A percentile compares a stretch with the other conserved stretches of the same genome.
Conservation (phyloP, 2,113 vertebrate genomes). For the Myotis brandtii region DNA sequence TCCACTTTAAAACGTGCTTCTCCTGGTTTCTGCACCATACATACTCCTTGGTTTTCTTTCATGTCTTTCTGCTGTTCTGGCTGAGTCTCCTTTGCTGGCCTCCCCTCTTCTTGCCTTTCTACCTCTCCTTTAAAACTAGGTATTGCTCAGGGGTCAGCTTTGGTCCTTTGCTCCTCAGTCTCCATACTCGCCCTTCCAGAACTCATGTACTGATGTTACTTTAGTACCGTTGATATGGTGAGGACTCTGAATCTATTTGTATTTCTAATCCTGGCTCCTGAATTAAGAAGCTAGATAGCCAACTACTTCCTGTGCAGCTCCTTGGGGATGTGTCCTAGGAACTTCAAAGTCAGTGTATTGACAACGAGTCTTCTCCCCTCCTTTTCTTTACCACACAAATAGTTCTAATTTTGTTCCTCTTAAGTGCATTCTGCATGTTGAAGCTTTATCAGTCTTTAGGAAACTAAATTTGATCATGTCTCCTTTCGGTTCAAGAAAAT, state of each 20-base stretch:
- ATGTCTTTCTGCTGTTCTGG: not conserved
- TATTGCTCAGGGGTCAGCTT: not conserved
- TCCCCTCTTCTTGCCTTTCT: not conserved
- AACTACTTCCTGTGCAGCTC: not conserved
- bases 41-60: not conserved
- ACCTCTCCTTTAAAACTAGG: not conserved
- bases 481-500: constrained; percentile 22
- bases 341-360: not conserved
- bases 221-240: not conserved
- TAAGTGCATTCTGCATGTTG: not conserved
- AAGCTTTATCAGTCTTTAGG: not conserved
- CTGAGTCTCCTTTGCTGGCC: not conserved
- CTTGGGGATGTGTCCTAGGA: not conserved
- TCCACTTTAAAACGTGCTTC: constrained; percentile 19
- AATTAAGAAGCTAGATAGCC: not conserved
- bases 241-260: not conserved
- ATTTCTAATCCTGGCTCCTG: not conserved
- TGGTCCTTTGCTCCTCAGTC: not conserved
- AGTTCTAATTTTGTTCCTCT: not conserved
- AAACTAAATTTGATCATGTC: not conserved
- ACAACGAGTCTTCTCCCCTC: not conserved
- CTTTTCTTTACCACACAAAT: not conserved
- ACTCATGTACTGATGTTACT: not conserved
- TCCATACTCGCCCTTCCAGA: not conserved
- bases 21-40: not conserved